phyloP scores from a whole-genome alignment of 2,888 invertebrate species.

The Rhagophthalmus giganteus region DNA sequence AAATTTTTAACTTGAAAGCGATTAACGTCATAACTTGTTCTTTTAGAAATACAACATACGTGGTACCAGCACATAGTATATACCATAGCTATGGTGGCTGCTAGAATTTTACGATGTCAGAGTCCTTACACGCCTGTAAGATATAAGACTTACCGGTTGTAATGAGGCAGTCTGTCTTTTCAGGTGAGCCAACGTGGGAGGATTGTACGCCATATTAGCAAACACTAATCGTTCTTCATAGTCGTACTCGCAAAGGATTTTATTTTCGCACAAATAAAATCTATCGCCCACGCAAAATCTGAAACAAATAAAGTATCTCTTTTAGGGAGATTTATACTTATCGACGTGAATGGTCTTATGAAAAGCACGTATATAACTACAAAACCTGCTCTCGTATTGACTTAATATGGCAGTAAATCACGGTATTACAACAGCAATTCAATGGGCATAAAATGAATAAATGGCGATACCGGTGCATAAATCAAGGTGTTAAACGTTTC shows the following conservation, averaged over 20 bases:
- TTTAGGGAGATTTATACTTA: constrained; percentile 9
- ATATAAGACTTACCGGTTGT: constrained; percentile 59
- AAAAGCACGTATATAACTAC: constrained; percentile 9
- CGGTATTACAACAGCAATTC: constrained; percentile 46
- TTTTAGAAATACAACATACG: too few relatives aligned
- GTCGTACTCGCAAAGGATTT: constrained; percentile 97
- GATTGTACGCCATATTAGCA: constrained; percentile 92
- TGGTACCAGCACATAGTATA: too few relatives aligned
- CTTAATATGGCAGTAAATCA: constrained; percentile 45
- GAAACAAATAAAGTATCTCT: constrained; percentile 49
- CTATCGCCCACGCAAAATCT: constrained; percentile 98
- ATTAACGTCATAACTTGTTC: too few relatives aligned
- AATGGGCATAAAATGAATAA: constrained; percentile 44
- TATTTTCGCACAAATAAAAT: constrained; percentile 96
- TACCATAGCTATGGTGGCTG: too few relatives aligned
- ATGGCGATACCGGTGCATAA: constrained; percentile 43
- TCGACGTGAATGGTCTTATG: constrained; percentile 15
- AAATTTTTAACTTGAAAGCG: too few relatives aligned
- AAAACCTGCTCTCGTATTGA: constrained; percentile 37
- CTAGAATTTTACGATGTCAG: too few relatives aligned
- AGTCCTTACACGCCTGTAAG: too few relatives aligned
- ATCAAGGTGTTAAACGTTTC: constrained; percentile 50
- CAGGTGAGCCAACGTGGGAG: constrained; percentile 78
- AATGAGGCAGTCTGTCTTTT: constrained; percentile 70
- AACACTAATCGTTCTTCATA: constrained; percentile 95